phyloP scores from a whole-genome alignment of 1,140 invertebrate genomes.

The Rhyzopertha dominica region DNA sequence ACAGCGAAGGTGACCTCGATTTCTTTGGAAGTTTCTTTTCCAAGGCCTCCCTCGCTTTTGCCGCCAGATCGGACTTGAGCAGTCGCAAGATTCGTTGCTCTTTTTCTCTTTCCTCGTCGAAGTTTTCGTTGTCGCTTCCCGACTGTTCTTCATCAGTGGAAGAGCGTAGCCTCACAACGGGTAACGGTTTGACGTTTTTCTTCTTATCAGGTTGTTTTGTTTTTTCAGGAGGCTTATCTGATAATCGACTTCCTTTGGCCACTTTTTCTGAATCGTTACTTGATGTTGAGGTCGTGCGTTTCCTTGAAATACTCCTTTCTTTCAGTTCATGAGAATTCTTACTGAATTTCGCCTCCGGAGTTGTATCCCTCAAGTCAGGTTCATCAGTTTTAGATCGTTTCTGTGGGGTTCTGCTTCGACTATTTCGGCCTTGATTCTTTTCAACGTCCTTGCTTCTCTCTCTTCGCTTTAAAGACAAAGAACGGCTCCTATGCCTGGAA shows the following conservation, averaged over 20 bases:
- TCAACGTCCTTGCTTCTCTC: constrained; percentile 2
- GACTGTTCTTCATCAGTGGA: constrained; percentile 58
- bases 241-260: background rate
- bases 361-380: constrained; percentile 8
- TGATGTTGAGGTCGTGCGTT: too few relatives aligned
- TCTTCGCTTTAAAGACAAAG: too few relatives aligned
- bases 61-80: constrained; percentile 57
- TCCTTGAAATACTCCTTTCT: too few relatives aligned
- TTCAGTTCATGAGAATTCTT: constrained; percentile 36
- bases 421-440: background rate
- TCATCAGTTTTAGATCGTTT: constrained; percentile 4
- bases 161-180: constrained; percentile 56
- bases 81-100: constrained; percentile 60
- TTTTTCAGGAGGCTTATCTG: background rate
- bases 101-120: constrained; percentile 48
- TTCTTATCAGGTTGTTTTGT: constrained; percentile 3
- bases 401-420: constrained; percentile 9
- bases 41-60: constrained; percentile 55
- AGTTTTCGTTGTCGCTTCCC: constrained; percentile 46
- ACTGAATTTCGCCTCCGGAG: constrained; percentile 1
- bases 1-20: too few relatives aligned
- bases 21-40: constrained; percentile 48
- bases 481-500: too few relatives aligned
- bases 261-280: too few relatives aligned
- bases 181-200: constrained; percentile 43